Evolutionary conservation across 2,113 vertebrate species (phyloP), one percentile per base, ranked within the genome.

Genomic region (Pyrgilauda ruficollis): DNA sequence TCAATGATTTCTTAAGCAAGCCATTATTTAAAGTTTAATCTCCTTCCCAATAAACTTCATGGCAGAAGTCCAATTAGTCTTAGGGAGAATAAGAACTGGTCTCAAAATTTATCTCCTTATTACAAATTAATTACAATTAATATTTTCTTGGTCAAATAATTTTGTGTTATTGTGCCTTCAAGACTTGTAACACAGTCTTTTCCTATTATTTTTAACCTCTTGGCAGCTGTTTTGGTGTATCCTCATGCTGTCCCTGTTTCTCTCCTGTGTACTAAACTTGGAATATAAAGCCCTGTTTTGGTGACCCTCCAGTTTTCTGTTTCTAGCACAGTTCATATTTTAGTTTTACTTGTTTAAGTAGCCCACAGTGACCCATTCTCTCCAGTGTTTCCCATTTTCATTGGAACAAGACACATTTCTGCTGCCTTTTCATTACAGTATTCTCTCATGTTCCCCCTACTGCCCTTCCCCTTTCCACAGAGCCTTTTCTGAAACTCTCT

Each of bases 11-110:
- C 58, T 89, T 87, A 94, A 93, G n/a, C 35, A 84, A 96, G n/a
- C 4, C 28, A 43, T 94, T 94, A 93, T 72, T 95, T 66, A 94
- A 89, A 79, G 41, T 73, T 87, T 96, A 94, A 92, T 96, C 44
- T 23, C 43, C 28, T 90, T 90, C 61, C 52, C 53, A 87, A 92
- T 92, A 94, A 96, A 89, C 33, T 72, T 67, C 15, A 75, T 56
- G 83, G 93, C 92, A 94, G 27, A 77, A 90, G 55, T 68, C 92
- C 90, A 62, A 56, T 78, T 94, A 79, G 43, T 77, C 92, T 81
- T 86, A 84, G 24, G 82, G 47, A 80, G 68, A 92, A 81, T 61
- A 81, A 77, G 59, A 94, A 80, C n/a, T 24, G 26, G 22, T 59
- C 66, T 84, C 64, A 90, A 86, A 81, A 78, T 93, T 75, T 92